Evolutionary conservation across 2,888 invertebrate species (phyloP).

Genomic region (Melieria crassipennis): DNA sequence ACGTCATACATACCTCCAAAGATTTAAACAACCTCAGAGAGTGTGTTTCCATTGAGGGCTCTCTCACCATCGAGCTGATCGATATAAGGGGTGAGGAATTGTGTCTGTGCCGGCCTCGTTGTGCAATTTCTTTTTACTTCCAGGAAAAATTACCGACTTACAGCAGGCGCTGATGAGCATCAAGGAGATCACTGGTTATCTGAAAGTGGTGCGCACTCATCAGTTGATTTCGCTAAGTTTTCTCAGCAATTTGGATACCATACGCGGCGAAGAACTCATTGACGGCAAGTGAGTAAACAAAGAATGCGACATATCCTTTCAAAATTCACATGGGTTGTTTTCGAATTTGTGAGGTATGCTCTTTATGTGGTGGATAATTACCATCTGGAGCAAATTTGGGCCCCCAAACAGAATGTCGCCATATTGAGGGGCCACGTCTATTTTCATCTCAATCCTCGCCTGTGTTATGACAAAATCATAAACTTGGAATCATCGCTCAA

Average conservation of each 20-base stretch:
- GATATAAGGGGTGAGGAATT: slow-evolving; percentile 49
- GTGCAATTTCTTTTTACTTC: neutral
- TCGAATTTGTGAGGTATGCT: slow-evolving; percentile 61
- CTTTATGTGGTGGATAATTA: slow-evolving; percentile 74
- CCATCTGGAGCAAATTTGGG: slow-evolving; percentile 73
- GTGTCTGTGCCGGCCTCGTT: no score
- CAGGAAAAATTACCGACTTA: slow-evolving; percentile 60
- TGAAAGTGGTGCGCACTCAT: slow-evolving; percentile 73
- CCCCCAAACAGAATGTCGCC: slow-evolving; percentile 65
- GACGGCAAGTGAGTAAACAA: slow-evolving; percentile 50
- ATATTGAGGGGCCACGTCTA: slow-evolving; percentile 71
- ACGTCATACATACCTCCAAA: slow-evolving; percentile 43
- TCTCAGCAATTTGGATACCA: slow-evolving; percentile 71
- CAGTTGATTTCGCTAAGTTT: slow-evolving; percentile 74
- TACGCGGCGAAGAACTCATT: slow-evolving; percentile 69
- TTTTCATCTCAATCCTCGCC: slow-evolving; percentile 78
- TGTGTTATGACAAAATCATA: slow-evolving; percentile 73
- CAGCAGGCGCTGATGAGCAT: slow-evolving; percentile 71
- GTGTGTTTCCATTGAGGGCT: slow-evolving; percentile 77
- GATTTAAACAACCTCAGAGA: slow-evolving; percentile 67
- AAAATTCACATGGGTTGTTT: neutral
- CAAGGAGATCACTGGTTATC: slow-evolving; percentile 73
- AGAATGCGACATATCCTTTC: neutral
- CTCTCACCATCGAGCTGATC: slow-evolving; percentile 70
- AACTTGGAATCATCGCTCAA: slow-evolving; percentile 64